Conservation (phyloP, 1,140 invertebrate genomes). For the Drosophila nigromelanica region DNA sequence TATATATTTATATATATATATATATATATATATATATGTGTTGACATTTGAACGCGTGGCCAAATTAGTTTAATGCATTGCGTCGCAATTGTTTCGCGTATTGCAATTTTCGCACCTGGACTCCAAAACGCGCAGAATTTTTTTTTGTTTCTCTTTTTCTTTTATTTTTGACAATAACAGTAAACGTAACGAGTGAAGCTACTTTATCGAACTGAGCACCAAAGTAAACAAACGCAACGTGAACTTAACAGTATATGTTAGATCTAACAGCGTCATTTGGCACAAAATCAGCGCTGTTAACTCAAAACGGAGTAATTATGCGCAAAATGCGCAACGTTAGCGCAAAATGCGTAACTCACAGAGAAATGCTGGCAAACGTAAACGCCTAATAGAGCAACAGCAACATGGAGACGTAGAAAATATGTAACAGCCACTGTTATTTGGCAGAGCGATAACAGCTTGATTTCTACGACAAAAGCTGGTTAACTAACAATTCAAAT, state of each 20-base stretch:
- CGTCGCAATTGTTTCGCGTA: conserved; percentile 40
- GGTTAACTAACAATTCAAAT: too few relatives aligned
- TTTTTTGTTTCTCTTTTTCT: conserved; percentile 15
- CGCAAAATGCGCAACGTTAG: conserved; percentile 4
- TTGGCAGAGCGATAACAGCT: too few relatives aligned
- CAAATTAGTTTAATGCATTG: conserved; percentile 48
- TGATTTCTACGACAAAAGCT: too few relatives aligned
- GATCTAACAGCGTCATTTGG: not conserved
- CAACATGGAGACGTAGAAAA: not conserved
- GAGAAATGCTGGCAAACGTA: not conserved
- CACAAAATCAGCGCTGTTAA: conserved; percentile 11
- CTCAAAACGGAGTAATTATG: conserved; percentile 3
- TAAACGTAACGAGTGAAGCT: conserved; percentile 39
- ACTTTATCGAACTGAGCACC: conserved; percentile 32
- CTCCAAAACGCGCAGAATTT: conserved; percentile 28
- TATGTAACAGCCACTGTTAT: not conserved
- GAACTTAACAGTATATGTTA: conserved; percentile 1
- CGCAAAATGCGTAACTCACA: not conserved
- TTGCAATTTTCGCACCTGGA: conserved; percentile 42
- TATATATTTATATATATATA: too few relatives aligned
- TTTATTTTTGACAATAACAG: conserved; percentile 12
- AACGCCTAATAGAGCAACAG: not conserved
- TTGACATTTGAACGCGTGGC: conserved; percentile 45
- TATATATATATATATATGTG: not conserved
- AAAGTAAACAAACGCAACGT: conserved; percentile 39